Conservation (phyloP, 2,888 invertebrate genomes). For the Romanomermis culicivorax region DNA sequence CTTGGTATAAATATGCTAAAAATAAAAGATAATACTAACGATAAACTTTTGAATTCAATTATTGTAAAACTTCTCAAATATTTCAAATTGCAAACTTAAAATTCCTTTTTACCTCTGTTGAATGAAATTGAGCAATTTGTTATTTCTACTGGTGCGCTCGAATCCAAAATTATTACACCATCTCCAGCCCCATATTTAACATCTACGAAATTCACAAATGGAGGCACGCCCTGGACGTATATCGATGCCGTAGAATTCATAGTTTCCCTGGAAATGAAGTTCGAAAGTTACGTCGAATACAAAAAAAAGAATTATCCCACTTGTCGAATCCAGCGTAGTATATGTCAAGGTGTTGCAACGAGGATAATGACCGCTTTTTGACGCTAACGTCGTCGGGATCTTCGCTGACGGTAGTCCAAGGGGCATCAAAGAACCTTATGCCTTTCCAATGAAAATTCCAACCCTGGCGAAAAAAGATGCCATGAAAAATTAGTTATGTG, state of each 20-base stretch:
- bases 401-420: conserved; percentile 19
- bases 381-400: conserved; percentile 24
- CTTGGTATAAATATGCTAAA: no score
- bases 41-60: no score
- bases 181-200: conserved; percentile 72
- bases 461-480: no score
- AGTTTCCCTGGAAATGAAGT: conserved; percentile 42
- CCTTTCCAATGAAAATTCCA: conserved; percentile 26
- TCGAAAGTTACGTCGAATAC: background rate
- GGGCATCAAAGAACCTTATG: conserved; percentile 22
- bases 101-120: conserved; percentile 48
- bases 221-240: conserved; percentile 69
- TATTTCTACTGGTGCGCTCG: conserved; percentile 56
- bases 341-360: conserved; percentile 49
- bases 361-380: conserved; percentile 48
- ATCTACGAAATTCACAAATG: conserved; percentile 58
- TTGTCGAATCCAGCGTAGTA: conserved; percentile 45
- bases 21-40: no score
- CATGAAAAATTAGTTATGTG: no score
- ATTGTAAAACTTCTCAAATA: no score
- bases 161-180: conserved; percentile 66
- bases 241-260: conserved; percentile 44
- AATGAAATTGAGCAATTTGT: conserved; percentile 58
- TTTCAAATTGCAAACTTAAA: no score
- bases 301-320: conserved; percentile 10